Percentiles rank a stretch among this genome's conserved stretches.
Evolutionary conservation across 1,140 invertebrate genomes (phyloP).

Genomic region (Pseudomyrmex concolor): DNA sequence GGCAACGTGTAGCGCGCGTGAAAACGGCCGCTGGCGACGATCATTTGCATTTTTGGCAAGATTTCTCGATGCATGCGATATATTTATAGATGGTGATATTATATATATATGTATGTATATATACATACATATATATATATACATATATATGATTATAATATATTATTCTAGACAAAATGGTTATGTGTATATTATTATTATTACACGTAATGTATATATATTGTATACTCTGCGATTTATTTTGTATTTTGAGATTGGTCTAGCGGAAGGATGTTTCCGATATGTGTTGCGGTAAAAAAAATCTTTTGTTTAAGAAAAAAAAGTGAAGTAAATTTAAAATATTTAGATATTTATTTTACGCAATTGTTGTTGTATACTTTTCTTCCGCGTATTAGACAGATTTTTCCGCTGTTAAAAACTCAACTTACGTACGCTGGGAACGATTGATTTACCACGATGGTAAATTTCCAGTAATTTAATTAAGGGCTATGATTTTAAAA

Average conservation of each 20-base stretch:
- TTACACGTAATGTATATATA: no score
- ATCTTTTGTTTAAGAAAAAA: conserved; percentile 6
- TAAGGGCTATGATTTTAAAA: conserved; percentile 72
- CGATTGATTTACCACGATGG: conserved; percentile 11
- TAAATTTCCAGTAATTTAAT: conserved; percentile 56
- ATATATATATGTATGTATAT: conserved; percentile 64
- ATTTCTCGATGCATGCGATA: conserved; percentile 26
- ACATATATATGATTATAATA: neutral
- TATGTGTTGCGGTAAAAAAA: neutral
- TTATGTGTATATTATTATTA: no score
- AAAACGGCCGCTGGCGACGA: conserved; percentile 8
- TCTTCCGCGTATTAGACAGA: neutral
- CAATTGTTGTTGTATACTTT: conserved; percentile 8
- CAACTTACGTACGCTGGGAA: neutral
- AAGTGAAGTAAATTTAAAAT: conserved; percentile 1
- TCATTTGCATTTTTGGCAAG: conserved; percentile 40
- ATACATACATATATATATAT: conserved; percentile 32
- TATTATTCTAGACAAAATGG: no score
- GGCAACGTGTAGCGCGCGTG: neutral
- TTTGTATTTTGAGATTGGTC: no score
- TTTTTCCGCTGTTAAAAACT: conserved; percentile 31
- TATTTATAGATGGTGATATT: conserved; percentile 58
- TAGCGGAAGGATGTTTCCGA: neutral
- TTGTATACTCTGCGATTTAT: no score
- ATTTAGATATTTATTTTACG: conserved; percentile 19